Conservation (phyloP, 2,113 vertebrate species). For the Xenopus borealis region DNA sequence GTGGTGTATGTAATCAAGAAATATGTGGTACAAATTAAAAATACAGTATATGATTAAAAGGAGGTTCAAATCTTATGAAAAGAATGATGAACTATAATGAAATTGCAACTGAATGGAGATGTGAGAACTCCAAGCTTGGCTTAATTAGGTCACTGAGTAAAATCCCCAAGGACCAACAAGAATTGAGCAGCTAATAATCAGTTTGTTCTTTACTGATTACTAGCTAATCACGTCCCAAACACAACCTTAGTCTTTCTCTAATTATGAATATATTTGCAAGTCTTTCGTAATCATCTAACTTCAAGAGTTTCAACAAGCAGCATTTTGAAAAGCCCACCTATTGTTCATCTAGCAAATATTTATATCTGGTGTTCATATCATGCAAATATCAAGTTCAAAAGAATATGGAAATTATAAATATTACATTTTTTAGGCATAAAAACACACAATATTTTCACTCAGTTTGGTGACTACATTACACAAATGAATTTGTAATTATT, state of each 20-base stretch:
- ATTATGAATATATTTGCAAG: constrained; percentile 69
- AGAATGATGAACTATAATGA: constrained; percentile 66
- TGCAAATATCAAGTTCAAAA: constrained; percentile 57
- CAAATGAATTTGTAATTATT: no score
- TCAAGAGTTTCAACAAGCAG: constrained; percentile 61
- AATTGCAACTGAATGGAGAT: constrained; percentile 72
- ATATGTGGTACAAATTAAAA: constrained; percentile 77
- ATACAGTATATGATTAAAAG: constrained; percentile 77
- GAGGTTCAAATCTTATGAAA: constrained; percentile 64
- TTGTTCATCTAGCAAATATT: constrained; percentile 75
- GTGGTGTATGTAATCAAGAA: constrained; percentile 79
- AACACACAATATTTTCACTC: constrained; percentile 42
- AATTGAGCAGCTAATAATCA: constrained; percentile 87
- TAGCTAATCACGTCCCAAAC: constrained; percentile 84
- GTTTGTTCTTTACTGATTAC: constrained; percentile 91
- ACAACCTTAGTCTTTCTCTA: constrained; percentile 62
- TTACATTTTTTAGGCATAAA: no score
- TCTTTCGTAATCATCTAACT: constrained; percentile 64
- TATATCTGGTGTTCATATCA: constrained; percentile 52
- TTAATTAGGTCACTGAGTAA: constrained; percentile 81
- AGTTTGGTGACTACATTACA: constrained; percentile 9
- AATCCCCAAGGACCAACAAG: constrained; percentile 80
- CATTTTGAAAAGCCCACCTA: constrained; percentile 64
- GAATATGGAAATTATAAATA: no score
- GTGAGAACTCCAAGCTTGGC: constrained; percentile 67